Conservation (phyloP, 1,140 invertebrate species). For the Telenomus remus region DNA sequence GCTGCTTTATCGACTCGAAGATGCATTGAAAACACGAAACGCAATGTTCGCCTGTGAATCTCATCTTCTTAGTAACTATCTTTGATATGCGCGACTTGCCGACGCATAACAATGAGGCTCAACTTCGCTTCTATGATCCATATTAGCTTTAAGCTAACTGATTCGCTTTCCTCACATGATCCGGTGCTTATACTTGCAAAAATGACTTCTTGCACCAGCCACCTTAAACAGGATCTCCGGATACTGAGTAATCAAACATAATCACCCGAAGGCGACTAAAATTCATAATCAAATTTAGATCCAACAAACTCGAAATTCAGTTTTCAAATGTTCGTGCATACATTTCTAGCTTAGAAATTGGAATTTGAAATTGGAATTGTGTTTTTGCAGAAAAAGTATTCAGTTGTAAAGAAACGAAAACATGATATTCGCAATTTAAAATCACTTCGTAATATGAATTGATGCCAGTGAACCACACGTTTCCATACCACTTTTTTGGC, state of each 20-base stretch:
- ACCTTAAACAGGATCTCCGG: background rate
- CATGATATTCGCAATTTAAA: background rate
- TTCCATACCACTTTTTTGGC: no score
- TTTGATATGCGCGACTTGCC: conserved; percentile 32
- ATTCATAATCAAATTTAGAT: no score
- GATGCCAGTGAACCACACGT: no score
- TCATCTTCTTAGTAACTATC: conserved; percentile 37
- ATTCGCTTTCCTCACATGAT: conserved; percentile 19
- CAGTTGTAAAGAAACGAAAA: no score
- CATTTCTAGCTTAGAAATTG: no score
- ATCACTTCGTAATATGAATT: no score
- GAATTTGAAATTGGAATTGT: no score
- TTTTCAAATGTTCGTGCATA: no score
- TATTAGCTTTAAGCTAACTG: conserved; percentile 31
- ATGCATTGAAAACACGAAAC: conserved; percentile 53
- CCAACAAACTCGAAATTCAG: no score
- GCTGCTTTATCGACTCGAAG: conserved; percentile 36
- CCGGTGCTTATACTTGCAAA: conserved; percentile 12
- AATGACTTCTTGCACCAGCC: background rate
- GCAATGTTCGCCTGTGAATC: conserved; percentile 37
- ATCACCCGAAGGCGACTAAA: no score
- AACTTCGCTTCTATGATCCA: conserved; percentile 32
- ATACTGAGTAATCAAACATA: no score
- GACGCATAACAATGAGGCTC: conserved; percentile 44
- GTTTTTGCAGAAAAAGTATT: no score